Evolutionary conservation across 2,113 vertebrate genomes (phyloP), one percentile per base, ranked within the genome.

Genomic region (Catharus bicknelli): DNA sequence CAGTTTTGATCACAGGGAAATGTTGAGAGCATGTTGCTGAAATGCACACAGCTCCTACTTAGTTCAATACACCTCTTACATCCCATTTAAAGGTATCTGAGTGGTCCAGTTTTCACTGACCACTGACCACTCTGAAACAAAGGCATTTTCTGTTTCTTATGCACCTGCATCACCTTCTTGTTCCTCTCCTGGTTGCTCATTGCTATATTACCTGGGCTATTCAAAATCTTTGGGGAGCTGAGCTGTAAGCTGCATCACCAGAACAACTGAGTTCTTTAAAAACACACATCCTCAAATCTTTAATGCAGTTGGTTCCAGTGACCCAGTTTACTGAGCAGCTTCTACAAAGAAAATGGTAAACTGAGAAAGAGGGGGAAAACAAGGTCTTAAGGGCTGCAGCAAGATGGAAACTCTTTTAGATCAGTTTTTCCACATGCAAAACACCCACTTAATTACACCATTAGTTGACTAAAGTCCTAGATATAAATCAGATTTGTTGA

Each of bases 401-500:
- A 4, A 77, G 69, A 72, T 10, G 17, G 27, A 89, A 92, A 50
- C 19, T 7, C 21, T 89, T 42, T 73, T 42, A 67, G 47, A 86
- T 77, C 22, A 70, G 42, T 74, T 94, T 42, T 68, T n/a, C 29
- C 58, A 64, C 74, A 58, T 0, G 2, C 40, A 78, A 40, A 38
- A 43, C n/a, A 23, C 13, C 5, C 34, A 14, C 25, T 76, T 53
- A 70, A 78, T 67, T 55, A 72, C 45, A 86, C 76, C 25, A 68
- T 54, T 89, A 87, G 17, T 42, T 91, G 84, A 79, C 74, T 87
- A 87, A 84, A 90, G n/a, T 45, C n/a, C 45, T 75, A 87, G 21
- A 32, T 82, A 63, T 34, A 75, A 76, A 53, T 57, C n/a, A 64
- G 85, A 84, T 89, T 53, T 91, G 45, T 91, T 89, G 87, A 94